Evolutionary conservation across 2,888 invertebrate genomes (phyloP).

Genomic region (Griposia aprilina): DNA sequence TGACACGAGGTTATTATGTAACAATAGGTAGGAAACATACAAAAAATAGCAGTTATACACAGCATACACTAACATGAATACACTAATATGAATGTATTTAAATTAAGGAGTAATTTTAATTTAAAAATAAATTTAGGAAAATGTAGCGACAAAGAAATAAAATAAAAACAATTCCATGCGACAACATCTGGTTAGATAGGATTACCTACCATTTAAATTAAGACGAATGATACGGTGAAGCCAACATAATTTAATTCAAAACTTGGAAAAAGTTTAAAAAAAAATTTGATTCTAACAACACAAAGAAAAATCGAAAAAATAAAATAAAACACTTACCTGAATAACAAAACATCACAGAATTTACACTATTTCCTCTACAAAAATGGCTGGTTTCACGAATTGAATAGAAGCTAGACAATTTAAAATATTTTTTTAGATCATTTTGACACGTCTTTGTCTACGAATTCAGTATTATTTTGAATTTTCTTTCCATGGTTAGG

Average conservation of each 20-base stretch:
- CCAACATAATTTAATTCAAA: not conserved
- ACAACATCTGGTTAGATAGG: not conserved
- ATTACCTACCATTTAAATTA: not conserved
- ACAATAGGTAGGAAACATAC: not conserved
- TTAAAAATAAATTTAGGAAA: not conserved
- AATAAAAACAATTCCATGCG: conserved; percentile 41
- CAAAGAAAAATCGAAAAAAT: conserved; percentile 35
- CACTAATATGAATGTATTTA: not conserved
- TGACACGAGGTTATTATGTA: not conserved
- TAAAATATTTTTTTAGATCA: conserved; percentile 50
- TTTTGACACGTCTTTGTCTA: conserved; percentile 57
- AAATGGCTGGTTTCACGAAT: conserved; percentile 46
- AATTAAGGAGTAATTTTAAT: not conserved
- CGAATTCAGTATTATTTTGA: conserved; percentile 63
- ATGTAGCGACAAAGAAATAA: not conserved
- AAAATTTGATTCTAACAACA: conserved; percentile 1
- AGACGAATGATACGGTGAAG: not conserved
- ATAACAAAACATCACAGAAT: conserved; percentile 71
- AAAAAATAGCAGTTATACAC: not conserved
- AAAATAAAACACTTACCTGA: conserved; percentile 69
- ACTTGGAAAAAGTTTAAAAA: not conserved
- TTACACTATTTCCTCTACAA: conserved; percentile 65
- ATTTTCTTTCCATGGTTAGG: conserved; percentile 84
- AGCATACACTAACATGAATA: not conserved
- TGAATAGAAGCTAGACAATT: conserved; percentile 39